Conservation (phyloP, 2,888 invertebrate species). For the Amblyjoppa fuscipennis region DNA sequence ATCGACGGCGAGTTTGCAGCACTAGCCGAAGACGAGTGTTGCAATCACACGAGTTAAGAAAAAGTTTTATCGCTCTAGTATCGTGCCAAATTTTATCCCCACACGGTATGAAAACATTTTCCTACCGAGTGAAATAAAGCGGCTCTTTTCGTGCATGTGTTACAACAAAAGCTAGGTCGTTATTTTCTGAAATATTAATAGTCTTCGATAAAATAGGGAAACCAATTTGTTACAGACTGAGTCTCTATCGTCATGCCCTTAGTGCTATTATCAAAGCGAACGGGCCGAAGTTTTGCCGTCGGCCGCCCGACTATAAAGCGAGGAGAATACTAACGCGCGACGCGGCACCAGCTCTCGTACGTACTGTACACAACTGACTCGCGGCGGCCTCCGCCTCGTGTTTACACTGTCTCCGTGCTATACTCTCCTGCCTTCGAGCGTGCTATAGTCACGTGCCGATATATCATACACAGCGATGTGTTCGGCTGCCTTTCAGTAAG, state of each 20-base stretch:
- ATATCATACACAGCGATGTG: slow-evolving; percentile 65
- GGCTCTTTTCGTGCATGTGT: no score
- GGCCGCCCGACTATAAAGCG: neutral
- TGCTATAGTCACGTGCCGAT: slow-evolving; percentile 70
- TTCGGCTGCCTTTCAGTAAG: slow-evolving; percentile 66
- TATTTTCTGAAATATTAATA: no score
- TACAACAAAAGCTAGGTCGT: no score
- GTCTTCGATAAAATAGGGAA: no score
- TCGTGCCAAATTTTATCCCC: no score
- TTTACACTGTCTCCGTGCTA: slow-evolving; percentile 36
- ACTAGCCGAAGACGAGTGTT: no score
- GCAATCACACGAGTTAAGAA: no score
- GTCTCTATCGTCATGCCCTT: no score
- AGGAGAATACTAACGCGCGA: neutral
- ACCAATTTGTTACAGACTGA: no score
- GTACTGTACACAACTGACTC: slow-evolving; percentile 1
- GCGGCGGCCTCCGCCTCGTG: slow-evolving; percentile 25
- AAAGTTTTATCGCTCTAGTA: no score
- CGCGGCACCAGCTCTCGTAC: neutral
- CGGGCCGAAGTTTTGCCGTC: neutral
- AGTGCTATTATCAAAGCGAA: neutral
- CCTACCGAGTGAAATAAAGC: no score
- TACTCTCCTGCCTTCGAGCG: slow-evolving; percentile 22
- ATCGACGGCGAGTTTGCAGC: no score
- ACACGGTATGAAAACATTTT: neutral